A percentile compares a stretch with the other conserved stretches of the same genome.
These are phyloP conservation scores for Rousettus madagascariensis DNA, from an alignment of 2,797 vertebrate genomes.

Conservation along the genomic window DNA sequence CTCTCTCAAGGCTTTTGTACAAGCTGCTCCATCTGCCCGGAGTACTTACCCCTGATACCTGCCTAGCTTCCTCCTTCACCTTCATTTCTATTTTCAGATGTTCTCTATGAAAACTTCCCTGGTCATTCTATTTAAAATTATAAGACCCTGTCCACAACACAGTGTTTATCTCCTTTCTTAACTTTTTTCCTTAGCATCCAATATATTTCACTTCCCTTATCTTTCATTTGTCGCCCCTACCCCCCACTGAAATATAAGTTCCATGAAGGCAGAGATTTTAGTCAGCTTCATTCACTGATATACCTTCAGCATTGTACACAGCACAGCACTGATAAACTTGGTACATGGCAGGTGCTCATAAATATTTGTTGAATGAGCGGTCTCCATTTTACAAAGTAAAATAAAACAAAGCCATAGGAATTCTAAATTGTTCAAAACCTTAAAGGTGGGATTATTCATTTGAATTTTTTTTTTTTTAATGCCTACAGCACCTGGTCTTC, in stretches of 20 bases:
- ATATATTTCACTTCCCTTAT: background rate
- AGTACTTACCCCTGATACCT: background rate
- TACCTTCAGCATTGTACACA: background rate
- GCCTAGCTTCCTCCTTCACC: background rate
- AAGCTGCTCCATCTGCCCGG: background rate
- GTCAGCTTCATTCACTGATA: background rate
- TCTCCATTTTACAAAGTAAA: slow-evolving; percentile 50
- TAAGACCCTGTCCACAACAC: background rate
- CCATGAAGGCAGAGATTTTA: background rate
- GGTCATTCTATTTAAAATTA: background rate
- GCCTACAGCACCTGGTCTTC: too few relatives aligned
- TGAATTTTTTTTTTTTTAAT: background rate
- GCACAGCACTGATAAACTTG: background rate
- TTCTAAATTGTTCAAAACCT: background rate
- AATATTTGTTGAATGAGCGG: background rate
- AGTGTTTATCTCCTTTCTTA: background rate
- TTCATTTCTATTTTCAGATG: background rate
- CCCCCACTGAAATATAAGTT: background rate
- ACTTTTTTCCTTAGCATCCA: background rate
- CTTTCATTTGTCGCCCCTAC: background rate
- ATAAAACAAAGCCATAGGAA: background rate
- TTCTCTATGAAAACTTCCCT: background rate
- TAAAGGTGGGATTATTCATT: background rate
- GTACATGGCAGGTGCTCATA: background rate
- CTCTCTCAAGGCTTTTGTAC: background rate